phyloP scores from a whole-genome alignment of 1,140 invertebrate species.

The Papilio xuthus region DNA sequence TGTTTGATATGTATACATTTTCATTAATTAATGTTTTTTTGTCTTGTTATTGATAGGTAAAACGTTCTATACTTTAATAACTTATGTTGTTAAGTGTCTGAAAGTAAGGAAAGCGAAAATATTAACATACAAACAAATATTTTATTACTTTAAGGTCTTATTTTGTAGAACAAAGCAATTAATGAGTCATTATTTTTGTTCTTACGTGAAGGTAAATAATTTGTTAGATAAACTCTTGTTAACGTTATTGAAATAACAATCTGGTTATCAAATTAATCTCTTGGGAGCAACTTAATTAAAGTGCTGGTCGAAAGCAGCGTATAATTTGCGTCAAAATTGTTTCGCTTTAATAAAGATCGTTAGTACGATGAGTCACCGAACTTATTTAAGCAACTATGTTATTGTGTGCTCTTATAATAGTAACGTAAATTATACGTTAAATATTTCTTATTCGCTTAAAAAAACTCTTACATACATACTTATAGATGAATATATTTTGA shows the following conservation, averaged over 20 bases:
- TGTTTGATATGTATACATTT: neutral
- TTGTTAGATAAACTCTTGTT: slow-evolving; percentile 62
- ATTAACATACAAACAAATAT: neutral
- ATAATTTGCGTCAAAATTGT: slow-evolving; percentile 79
- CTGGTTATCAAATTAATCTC: slow-evolving; percentile 77
- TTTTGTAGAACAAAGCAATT: neutral
- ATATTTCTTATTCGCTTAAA: slow-evolving; percentile 56
- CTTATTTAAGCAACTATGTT: slow-evolving; percentile 58
- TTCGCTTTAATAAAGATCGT: slow-evolving; percentile 71
- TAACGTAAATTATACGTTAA: slow-evolving; percentile 61
- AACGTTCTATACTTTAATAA: neutral
- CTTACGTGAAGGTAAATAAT: slow-evolving; percentile 56
- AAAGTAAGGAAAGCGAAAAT: neutral
- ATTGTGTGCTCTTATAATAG: slow-evolving; percentile 72
- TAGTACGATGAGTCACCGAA: slow-evolving; percentile 64
- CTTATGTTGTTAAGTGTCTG: neutral
- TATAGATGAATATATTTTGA: neutral
- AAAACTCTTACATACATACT: neutral
- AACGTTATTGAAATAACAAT: slow-evolving; percentile 76
- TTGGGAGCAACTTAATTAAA: slow-evolving; percentile 73
- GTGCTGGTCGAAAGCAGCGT: slow-evolving; percentile 67
- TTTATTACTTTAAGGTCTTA: neutral
- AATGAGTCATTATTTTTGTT: neutral
- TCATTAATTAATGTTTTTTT: slow-evolving; percentile 1
- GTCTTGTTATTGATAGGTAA: neutral